phyloP scores from a whole-genome alignment of 2,888 invertebrate species.

The Nesidiocoris tenuis region DNA sequence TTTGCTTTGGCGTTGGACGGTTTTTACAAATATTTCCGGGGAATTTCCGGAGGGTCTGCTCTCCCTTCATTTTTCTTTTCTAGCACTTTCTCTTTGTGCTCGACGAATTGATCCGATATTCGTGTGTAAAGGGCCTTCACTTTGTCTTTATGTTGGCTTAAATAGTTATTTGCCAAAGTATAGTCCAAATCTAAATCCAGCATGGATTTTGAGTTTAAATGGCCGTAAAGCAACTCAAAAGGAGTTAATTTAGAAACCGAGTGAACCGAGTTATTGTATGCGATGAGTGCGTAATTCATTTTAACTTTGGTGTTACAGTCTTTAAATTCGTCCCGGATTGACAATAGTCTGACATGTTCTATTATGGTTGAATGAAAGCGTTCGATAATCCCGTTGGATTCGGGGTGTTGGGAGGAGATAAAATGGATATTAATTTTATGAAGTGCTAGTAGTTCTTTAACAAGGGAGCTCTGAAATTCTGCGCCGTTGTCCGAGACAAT shows the following conservation, averaged over 20 bases:
- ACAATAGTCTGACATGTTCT: not conserved
- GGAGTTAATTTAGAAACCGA: not conserved
- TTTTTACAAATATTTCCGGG: too few relatives aligned
- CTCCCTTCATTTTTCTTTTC: too few relatives aligned
- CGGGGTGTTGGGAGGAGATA: conserved; percentile 2
- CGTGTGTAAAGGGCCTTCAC: too few relatives aligned
- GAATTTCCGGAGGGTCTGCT: too few relatives aligned
- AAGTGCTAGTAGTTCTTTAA: not conserved
- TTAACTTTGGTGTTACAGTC: not conserved
- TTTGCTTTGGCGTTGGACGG: too few relatives aligned
- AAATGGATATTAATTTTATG: conserved; percentile 8
- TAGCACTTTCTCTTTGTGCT: too few relatives aligned
- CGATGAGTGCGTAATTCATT: not conserved
- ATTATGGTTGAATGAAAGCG: not conserved
- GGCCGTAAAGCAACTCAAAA: not conserved
- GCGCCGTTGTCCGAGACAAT: conserved; percentile 5
- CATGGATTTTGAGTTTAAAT: not conserved
- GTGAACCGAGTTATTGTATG: not conserved
- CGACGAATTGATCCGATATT: too few relatives aligned
- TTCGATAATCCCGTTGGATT: conserved; percentile 7
- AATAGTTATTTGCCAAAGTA: too few relatives aligned
- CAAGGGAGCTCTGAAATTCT: conserved; percentile 2
- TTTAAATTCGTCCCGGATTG: not conserved
- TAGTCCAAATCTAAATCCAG: not conserved
- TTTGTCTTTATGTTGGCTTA: too few relatives aligned